These are phyloP conservation scores for Nycticryphes semicollaris DNA, from an alignment of 2,113 vertebrate genomes.

Conservation along the genomic window DNA sequence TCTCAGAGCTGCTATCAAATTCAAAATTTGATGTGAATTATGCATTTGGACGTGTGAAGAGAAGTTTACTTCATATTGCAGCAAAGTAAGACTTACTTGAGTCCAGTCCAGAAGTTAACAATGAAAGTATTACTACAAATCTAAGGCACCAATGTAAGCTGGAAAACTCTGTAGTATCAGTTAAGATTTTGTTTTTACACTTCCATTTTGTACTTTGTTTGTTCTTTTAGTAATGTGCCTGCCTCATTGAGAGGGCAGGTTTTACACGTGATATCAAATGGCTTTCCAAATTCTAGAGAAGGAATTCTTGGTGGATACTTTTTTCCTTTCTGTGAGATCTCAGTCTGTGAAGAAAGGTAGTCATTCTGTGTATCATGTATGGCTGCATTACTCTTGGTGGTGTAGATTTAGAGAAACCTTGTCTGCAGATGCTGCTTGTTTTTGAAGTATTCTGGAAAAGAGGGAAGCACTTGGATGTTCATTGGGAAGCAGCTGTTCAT, in stretches of 20 bases:
- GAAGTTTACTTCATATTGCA: constrained; percentile 97
- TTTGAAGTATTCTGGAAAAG: not conserved
- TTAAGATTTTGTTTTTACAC: constrained; percentile 4
- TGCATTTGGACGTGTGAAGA: constrained; percentile 96
- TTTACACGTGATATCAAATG: not conserved
- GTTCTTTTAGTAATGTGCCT: not conserved
- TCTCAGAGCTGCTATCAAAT: constrained; percentile 94
- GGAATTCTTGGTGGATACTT: not conserved
- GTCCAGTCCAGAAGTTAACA: constrained; percentile 52
- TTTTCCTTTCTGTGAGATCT: not conserved
- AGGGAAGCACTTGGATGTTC: not conserved
- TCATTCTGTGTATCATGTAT: not conserved
- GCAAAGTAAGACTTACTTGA: constrained; percentile 89
- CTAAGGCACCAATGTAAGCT: constrained; percentile 65
- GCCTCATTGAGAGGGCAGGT: not conserved
- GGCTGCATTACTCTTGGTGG: not conserved
- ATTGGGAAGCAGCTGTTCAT: not conserved
- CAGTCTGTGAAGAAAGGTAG: not conserved
- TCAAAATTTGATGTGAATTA: constrained; percentile 99
- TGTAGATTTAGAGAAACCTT: not conserved
- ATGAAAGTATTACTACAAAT: constrained; percentile 55
- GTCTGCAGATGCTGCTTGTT: not conserved
- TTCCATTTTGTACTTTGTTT: not conserved
- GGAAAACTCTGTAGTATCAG: constrained; percentile 47
- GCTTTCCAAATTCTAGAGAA: not conserved